These are phyloP conservation scores for Platysternon megacephalum DNA, from an alignment of 2,113 vertebrate species.

Conservation along the genomic window DNA sequence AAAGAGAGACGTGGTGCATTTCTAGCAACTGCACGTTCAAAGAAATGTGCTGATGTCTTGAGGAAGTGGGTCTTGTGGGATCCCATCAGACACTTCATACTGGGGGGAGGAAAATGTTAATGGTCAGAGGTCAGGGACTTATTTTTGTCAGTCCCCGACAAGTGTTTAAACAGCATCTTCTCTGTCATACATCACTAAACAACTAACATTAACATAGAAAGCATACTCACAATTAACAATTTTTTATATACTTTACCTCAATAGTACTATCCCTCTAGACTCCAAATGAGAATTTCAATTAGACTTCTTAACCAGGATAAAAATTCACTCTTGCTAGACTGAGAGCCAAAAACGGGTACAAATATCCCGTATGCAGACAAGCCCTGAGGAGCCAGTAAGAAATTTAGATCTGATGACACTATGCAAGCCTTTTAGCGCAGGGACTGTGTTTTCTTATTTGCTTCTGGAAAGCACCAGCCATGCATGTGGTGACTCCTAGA, in stretches of 20 bases:
- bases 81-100: not conserved
- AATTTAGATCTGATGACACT: not conserved
- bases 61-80: not conserved
- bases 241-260: not conserved
- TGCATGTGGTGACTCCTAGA: not conserved
- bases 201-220: not conserved
- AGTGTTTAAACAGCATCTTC: not conserved
- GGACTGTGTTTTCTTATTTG: not conserved
- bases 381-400: not conserved
- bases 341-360: not conserved
- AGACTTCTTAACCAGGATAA: not conserved
- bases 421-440: not conserved
- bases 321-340: not conserved
- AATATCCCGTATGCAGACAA: not conserved
- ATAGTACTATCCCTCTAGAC: not conserved
- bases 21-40: accelerated
- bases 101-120: not conserved
- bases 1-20: not conserved
- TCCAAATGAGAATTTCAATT: not conserved
- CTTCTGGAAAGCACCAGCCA: not conserved
- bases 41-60: not conserved
- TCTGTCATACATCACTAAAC: not conserved
- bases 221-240: not conserved
- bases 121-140: not conserved
- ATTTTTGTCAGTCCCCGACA: not conserved